phyloP scores from a whole-genome alignment of 2,113 vertebrate species.

The Brachyhypopomus gauderio region DNA sequence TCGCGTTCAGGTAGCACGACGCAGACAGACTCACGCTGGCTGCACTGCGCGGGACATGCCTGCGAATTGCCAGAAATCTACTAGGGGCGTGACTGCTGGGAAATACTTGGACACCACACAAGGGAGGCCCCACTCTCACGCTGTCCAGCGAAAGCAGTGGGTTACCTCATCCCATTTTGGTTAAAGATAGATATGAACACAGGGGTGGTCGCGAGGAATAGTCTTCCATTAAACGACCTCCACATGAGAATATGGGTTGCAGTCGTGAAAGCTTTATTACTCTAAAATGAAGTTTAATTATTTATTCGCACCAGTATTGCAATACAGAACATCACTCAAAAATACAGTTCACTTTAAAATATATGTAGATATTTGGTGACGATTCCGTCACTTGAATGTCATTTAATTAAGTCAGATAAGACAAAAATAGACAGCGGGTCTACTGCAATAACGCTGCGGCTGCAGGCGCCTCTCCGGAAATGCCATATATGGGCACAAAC shows the following conservation, averaged over 20 bases:
- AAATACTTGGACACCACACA: conserved; percentile 56
- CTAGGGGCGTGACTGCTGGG: conserved; percentile 66
- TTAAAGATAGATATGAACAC: conserved; percentile 25
- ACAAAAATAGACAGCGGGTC: conserved; percentile 48
- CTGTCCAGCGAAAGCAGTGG: conserved; percentile 23
- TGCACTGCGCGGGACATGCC: neutral
- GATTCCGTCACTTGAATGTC: conserved; percentile 34
- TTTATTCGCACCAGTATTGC: neutral
- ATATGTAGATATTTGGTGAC: conserved; percentile 14
- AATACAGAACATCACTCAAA: neutral
- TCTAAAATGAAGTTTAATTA: neutral
- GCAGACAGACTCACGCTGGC: neutral
- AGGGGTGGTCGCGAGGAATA: no score
- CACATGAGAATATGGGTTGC: neutral
- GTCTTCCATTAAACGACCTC: neutral
- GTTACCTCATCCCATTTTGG: conserved; percentile 45
- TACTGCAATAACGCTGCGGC: conserved; percentile 13
- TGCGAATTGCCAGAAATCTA: conserved; percentile 33
- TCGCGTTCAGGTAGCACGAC: neutral
- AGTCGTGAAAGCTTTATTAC: neutral
- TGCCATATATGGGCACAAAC: conserved; percentile 68
- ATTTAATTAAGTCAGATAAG: conserved; percentile 33
- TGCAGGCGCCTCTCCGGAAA: conserved; percentile 63
- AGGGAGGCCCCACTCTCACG: conserved; percentile 23
- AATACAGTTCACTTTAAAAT: neutral